Percentiles rank a stretch among this genome's conserved stretches.
Conservation (phyloP, 2,113 vertebrate genomes). For the Malurus elegans region DNA sequence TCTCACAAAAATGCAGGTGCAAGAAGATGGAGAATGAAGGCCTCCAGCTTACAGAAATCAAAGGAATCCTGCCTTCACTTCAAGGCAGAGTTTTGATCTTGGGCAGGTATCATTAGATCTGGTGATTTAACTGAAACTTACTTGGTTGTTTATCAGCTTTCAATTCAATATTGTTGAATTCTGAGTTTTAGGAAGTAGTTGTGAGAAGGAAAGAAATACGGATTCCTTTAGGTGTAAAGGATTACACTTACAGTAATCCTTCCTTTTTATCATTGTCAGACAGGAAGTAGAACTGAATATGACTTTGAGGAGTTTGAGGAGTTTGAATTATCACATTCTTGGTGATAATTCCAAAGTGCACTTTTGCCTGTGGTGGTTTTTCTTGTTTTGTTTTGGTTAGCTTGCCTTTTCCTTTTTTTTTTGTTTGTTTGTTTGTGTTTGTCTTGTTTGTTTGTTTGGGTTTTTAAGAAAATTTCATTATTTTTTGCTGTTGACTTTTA, state of each 20-base stretch:
- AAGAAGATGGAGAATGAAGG: not conserved
- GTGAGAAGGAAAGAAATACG: not conserved
- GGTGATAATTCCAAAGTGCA: not conserved
- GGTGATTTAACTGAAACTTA: constrained; percentile 23
- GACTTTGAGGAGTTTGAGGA: not conserved
- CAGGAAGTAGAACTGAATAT: not conserved
- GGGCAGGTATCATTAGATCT: not conserved
- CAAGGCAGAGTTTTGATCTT: not conserved
- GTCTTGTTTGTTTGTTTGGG: not conserved
- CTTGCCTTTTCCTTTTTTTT: not conserved
- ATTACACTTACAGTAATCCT: not conserved
- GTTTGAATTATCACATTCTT: not conserved
- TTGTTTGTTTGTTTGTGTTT: not conserved
- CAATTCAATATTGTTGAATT: not conserved
- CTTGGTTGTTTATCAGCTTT: not conserved
- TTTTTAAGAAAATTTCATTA: too few relatives aligned
- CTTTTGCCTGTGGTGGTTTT: not conserved
- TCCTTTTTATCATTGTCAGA: not conserved
- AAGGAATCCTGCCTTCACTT: not conserved
- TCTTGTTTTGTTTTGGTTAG: not conserved
- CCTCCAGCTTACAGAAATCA: not conserved
- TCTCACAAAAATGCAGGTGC: not conserved
- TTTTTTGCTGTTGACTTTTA: not conserved
- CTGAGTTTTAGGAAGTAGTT: not conserved
- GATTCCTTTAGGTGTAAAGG: not conserved